Evolutionary conservation across 2,888 invertebrate genomes (phyloP), one percentile per base, ranked within the genome.

Genomic region (Cosmia trapezina): DNA sequence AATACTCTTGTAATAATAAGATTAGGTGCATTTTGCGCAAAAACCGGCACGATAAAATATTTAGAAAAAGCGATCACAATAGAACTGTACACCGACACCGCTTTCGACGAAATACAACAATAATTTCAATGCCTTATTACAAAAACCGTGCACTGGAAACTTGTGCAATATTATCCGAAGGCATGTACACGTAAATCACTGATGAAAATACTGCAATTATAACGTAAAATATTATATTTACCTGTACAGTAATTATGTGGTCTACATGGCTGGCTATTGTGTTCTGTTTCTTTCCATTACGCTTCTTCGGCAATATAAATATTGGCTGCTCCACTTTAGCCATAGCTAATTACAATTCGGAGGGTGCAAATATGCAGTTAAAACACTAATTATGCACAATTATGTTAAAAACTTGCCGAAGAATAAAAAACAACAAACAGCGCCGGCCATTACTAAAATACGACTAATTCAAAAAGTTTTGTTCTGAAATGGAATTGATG

Each of bases 221-320:
- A 75, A n/a, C 63, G 43, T 43, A 53, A 77, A 68, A 54, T 74
- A 66, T 59, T 41, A 49, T 73, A 88, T 85, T 77, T 86, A 97
- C 97, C 95, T 97, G 97, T 60, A 97, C 96, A 80, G 96, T 96
- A 81, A 97, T 97, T 75, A 97, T 97, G 87, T 97, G 97, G 86
- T 97, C 97, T 68, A 97, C 97, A 94, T 97, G 97, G 87, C 96
- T 96, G 77, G 94, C 92, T 82, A 94, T 94, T 45, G 94, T 87
- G 83, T 95, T 96, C 83, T 92, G 94, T 87, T 96, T 94, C 91
- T 97, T 97, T 78, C 96, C 97, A 87, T 96, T 96, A 90, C 97
- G 90, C 94, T 97, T 96, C 94, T 97, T 92, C 2, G 97, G 97
- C 82, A 97, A 93, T 88, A 97, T 96, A 87, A 97, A 97, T 86